A percentile compares a stretch with the other conserved stretches of the same genome.
phyloP scores from a whole-genome alignment of 1,140 invertebrate genomes.

The Rhynchophorus ferrugineus region DNA sequence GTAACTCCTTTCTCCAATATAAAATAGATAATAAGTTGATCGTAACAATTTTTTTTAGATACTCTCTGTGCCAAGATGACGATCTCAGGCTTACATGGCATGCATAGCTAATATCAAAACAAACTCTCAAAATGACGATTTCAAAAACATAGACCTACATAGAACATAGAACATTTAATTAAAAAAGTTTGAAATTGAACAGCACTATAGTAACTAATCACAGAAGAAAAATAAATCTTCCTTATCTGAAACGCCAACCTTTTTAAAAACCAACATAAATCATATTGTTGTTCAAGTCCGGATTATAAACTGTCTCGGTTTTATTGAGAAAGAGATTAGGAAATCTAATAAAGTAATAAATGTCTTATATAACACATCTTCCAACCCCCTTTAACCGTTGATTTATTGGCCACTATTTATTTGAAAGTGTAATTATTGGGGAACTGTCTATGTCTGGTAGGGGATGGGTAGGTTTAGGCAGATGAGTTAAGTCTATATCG shows the following conservation, averaged over 20 bases:
- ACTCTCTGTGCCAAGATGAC: no score
- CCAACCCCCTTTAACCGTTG: conserved; percentile 7
- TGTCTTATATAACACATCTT: conserved; percentile 20
- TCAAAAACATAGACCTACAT: no score
- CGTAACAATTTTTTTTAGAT: no score
- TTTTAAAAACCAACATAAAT: conserved; percentile 17
- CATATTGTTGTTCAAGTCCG: conserved; percentile 15
- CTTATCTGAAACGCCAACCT: background rate
- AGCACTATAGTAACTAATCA: no score
- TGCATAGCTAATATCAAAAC: no score
- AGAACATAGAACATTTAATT: no score
- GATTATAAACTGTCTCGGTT: conserved; percentile 16
- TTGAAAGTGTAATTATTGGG: conserved; percentile 18
- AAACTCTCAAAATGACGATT: no score
- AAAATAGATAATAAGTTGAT: no score
- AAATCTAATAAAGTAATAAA: conserved; percentile 21
- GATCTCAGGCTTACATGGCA: no score
- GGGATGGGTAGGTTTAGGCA: background rate
- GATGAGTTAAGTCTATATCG: background rate
- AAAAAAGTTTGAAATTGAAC: no score
- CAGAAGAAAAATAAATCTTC: conserved; percentile 9
- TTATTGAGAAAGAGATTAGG: conserved; percentile 21
- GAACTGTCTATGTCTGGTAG: background rate
- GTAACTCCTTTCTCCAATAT: no score
- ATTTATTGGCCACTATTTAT: conserved; percentile 19